Base-by-base conservation (phyloP, 30 jellyfish, hydroid and myxozoan species). In the Aurelia coerulea region DNA sequence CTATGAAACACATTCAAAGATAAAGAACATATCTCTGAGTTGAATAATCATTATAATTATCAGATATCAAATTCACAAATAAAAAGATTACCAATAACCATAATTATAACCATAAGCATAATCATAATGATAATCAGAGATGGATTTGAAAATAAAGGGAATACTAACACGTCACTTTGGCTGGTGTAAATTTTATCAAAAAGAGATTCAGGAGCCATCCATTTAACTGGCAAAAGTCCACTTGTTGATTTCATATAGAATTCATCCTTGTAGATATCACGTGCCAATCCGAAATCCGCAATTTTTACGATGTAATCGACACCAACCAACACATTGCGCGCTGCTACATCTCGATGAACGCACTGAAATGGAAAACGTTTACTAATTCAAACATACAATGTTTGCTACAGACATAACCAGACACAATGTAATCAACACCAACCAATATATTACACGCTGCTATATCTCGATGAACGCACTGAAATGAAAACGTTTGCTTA, bases 121-220 rank as follows among this genome's bases (percentile, higher is more conserved):
- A 58, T 58, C 67, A 58, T 18, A 58, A 58, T 58, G 5, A 12
- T 18, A 58, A 58, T 12, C 67, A 60, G 10, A 60, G 0, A 4
- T 60, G 0, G 35, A 12, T 23, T 60, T 7, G 10, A 60, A 12
- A 60, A 60, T 2, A 1, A 1, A 60, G 34, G 13, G 31, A 60
- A 60, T 60, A 90, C 99, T 76, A 72, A 95, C 99, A 95, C 99
- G 71, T 95, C 99, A 60, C 98, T 90, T 77, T 95, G 96, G 17
- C 69, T 60, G 31, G 99, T 86, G 91, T 90, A 95, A 14, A 95
- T 65, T 65, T 90, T 86, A 73, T 95, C 99, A 63, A 85, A 86
- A 77, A 95, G 65, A 14, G 99, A 86, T 73, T 95, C 99, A 10
- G 96, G 97, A 2, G 99, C 96, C 99, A 95, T 95, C 99, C 99